phyloP scores from a whole-genome alignment of 2,888 invertebrate species.

The Abrostola tripartita region DNA sequence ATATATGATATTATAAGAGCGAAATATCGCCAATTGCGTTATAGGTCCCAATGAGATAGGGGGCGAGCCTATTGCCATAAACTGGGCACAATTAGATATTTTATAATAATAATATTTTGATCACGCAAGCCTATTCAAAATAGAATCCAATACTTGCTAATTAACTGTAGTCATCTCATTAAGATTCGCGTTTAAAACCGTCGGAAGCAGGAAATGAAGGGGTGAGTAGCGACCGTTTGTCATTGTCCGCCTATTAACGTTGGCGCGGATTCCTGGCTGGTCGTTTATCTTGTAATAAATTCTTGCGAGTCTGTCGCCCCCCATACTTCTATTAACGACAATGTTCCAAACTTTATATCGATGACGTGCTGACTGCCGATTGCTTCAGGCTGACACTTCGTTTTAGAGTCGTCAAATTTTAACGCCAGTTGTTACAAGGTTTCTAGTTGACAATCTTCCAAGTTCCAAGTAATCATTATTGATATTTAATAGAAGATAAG shows the following conservation, averaged over 20 bases:
- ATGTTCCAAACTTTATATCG: slow-evolving; percentile 19
- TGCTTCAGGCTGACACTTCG: not conserved
- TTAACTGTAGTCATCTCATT: slow-evolving; percentile 42
- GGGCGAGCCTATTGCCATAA: too few relatives aligned
- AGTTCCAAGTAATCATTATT: too few relatives aligned
- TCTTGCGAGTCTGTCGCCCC: slow-evolving; percentile 28
- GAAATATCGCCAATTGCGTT: not conserved
- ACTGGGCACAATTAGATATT: too few relatives aligned
- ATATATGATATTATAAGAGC: not conserved
- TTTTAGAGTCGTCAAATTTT: not conserved
- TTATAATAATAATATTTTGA: slow-evolving; percentile 3
- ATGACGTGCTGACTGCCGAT: not conserved
- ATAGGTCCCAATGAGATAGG: not conserved
- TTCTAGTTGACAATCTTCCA: too few relatives aligned
- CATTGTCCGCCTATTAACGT: slow-evolving; percentile 49
- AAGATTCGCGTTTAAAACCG: slow-evolving; percentile 33
- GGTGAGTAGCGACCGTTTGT: slow-evolving; percentile 43
- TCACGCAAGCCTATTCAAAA: not conserved
- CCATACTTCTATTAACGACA: slow-evolving; percentile 36
- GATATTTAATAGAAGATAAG: too few relatives aligned
- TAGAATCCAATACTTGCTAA: slow-evolving; percentile 31
- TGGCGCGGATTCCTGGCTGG: slow-evolving; percentile 25
- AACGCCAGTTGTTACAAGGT: not conserved
- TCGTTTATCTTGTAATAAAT: slow-evolving; percentile 47
- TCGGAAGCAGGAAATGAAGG: slow-evolving; percentile 38